Evolutionary conservation across 2,113 vertebrate species (phyloP).

Genomic region (Paratilapia polleni): DNA sequence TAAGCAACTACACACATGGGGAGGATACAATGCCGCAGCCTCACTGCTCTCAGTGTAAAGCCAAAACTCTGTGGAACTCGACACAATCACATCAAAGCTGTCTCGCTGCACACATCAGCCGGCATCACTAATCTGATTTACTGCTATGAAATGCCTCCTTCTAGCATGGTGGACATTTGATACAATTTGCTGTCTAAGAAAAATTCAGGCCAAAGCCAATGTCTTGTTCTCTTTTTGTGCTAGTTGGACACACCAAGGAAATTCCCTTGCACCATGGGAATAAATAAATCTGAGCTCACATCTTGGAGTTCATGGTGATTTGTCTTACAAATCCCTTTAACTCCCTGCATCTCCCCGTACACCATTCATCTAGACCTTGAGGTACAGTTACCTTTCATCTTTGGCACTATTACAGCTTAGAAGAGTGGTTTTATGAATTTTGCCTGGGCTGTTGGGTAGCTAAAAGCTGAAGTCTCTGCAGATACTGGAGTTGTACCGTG

Average conservation of each 20-base stretch:
- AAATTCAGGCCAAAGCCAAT: slow-evolving; percentile 7
- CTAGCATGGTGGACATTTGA: slow-evolving; percentile 46
- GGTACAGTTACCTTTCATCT: slow-evolving; percentile 8
- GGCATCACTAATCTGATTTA: slow-evolving; percentile 59
- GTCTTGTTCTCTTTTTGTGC: background rate
- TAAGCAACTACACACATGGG: slow-evolving; percentile 32
- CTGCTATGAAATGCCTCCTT: slow-evolving; percentile 27
- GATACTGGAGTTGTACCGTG: background rate
- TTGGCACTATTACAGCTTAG: background rate
- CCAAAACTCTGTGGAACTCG: slow-evolving; percentile 19
- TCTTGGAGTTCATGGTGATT: slow-evolving; percentile 15
- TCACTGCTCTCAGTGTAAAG: slow-evolving; percentile 17
- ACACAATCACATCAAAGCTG: slow-evolving; percentile 51
- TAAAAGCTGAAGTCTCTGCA: background rate
- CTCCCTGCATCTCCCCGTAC: background rate
- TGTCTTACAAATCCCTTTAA: slow-evolving; percentile 9
- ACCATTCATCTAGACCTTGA: background rate
- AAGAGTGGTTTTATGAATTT: background rate
- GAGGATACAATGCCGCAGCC: slow-evolving; percentile 11
- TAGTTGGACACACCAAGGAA: background rate
- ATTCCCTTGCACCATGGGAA: background rate
- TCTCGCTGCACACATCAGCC: slow-evolving; percentile 19
- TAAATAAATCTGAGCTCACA: slow-evolving; percentile 8
- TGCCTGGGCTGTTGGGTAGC: background rate
- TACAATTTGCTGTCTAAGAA: slow-evolving; percentile 36